Evolutionary conservation across 64 coral and sea anemone genomes (phyloP), one percentile per base, ranked within the genome.

Genomic region (Montipora efflorescens): DNA sequence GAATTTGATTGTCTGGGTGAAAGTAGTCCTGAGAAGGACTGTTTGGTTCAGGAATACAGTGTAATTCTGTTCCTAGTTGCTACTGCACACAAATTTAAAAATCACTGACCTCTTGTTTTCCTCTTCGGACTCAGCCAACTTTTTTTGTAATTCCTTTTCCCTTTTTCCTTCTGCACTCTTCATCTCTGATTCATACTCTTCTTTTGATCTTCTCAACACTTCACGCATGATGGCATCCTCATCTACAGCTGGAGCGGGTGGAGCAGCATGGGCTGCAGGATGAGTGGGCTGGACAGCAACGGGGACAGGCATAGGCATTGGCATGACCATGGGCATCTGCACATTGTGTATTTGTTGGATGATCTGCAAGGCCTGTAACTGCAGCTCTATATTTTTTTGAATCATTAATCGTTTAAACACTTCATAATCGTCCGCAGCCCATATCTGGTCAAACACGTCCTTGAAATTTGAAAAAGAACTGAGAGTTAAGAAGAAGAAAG

Each of bases 381-480:
- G 92, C 5, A 99, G 69, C 62, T 99, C 95, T 76, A 99, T 58
- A 77, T 99, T 99, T 89, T 99, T 99, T 51, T 99, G 95, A 36
- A 94, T 92, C 98, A 99, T 99, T 4, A 99, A 48, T 12, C 80
- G 74, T 58, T 94, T 99, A 21, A 99, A 99, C 18, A 99, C 92
- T 69, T 99, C 92, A 93, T 90, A 96, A 69, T 99, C 95, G 48
- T 99, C 98, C 15, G 94, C 95, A 59, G 98, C 98, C 95, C 98
- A 99, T 9, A 99, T 82, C 86, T 99, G 98, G 25, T 96, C 95
- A 96, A 99, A 96, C 12, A 96, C 91, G 74, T 96, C 91, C 98
- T 99, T 57, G 5, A 89, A 89, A 57, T 12, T 1, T 28, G 22
- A 9, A 88, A 9, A 81, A 76, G 13, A 28, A n/a, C 45, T n/a